Conservation (phyloP, 2,888 invertebrate genomes). For the Drosophila mimetica region DNA sequence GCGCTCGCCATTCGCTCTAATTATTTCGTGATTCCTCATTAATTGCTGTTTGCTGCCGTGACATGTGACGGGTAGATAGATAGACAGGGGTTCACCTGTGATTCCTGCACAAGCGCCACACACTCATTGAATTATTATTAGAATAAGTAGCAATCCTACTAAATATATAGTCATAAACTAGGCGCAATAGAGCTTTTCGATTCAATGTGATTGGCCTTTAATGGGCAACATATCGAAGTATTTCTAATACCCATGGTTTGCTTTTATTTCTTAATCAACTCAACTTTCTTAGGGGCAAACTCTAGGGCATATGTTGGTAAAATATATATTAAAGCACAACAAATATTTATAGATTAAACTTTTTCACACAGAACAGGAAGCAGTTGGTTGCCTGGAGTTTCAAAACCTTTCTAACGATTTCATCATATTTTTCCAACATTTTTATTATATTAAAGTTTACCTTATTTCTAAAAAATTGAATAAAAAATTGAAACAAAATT, state of each 20-base stretch:
- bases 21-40: conserved; percentile 71
- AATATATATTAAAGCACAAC: no score
- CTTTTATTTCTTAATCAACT: no score
- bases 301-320: no score
- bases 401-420: no score
- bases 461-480: no score
- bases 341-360: no score
- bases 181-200: neutral
- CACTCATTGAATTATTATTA: conserved; percentile 7
- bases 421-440: no score
- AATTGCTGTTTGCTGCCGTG: conserved; percentile 52
- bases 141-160: neutral
- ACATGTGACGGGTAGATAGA: conserved; percentile 60
- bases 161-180: neutral
- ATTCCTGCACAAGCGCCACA: neutral
- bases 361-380: no score
- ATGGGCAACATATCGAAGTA: neutral
- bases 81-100: neutral
- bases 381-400: no score
- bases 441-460: no score
- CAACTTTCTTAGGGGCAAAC: no score
- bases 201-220: neutral
- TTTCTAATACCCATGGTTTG: neutral
- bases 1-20: conserved; percentile 51
- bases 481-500: no score